Evolutionary conservation across 2,888 invertebrate species (phyloP).

Genomic region (Ametastegia equiseti): DNA sequence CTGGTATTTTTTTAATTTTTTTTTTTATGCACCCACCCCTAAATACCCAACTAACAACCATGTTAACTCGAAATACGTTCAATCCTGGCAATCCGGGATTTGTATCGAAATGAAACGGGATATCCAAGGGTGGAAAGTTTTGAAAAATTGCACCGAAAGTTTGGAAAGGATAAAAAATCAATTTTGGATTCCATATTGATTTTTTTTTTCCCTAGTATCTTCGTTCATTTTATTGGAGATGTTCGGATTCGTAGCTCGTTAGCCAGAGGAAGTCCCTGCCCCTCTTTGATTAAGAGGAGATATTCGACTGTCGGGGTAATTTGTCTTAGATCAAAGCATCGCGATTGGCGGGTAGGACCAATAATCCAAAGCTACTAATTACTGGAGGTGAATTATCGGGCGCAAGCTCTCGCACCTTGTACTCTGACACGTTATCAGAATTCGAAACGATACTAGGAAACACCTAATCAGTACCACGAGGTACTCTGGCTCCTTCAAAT

Average conservation of each 20-base stretch:
- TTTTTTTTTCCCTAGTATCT: background rate
- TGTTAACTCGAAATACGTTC: conserved; percentile 19
- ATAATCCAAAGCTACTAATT: conserved; percentile 24
- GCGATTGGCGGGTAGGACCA: background rate
- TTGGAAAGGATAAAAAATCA: background rate
- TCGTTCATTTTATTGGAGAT: too few species aligned
- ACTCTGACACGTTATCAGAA: conserved; percentile 5
- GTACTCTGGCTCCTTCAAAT: background rate
- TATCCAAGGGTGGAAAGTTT: background rate
- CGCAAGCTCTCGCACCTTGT: background rate
- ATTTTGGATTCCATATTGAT: too few species aligned
- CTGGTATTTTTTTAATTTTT: background rate
- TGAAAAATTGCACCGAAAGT: background rate
- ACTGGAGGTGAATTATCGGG: conserved; percentile 2
- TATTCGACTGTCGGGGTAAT: background rate
- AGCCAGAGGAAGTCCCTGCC: too few species aligned
- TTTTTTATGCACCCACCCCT: background rate
- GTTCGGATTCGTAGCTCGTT: too few species aligned
- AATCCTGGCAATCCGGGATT: background rate
- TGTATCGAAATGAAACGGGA: background rate
- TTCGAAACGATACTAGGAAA: background rate
- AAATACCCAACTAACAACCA: conserved; percentile 8
- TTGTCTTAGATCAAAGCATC: conserved; percentile 8
- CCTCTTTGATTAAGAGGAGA: background rate
- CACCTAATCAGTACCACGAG: background rate